Evolutionary conservation across 2,888 invertebrate genomes (phyloP), one percentile per base, ranked within the genome.

Genomic region (Philhelius pedissequus): DNA sequence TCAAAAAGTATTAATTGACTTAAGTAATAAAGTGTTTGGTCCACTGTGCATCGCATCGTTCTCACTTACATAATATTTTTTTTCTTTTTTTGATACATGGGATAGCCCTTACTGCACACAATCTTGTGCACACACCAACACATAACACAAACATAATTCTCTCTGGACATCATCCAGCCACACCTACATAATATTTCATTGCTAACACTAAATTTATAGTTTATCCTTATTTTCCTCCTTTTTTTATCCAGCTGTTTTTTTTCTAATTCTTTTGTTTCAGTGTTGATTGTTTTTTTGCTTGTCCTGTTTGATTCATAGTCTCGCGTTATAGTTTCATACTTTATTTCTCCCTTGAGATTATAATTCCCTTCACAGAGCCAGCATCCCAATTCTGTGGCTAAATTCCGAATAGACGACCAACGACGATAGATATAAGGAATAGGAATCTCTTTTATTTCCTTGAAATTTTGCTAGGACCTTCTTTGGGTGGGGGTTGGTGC

Each of bases 131-230:
- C 43, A 60, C 64, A 75, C 32, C 3, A 30, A 6, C 30, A 38
- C 38, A 69, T 70, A 6, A 43, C 6, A 25, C 18, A 60, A 8
- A 58, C 8, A 64, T 62, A 30, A 62, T 62, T 43, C 79, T 79
- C 79, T 79, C 83, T 70, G 70, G 79, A 79, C 83, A 83, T 83
- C 83, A 83, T 79, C 79, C 70, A 79, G 83, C 74, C 84, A 84
- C 84, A 84, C 84, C 84, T 84, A 84, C 84, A 76, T 80, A 84
- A 84, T 84, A 84, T 80, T 84, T 84, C 76, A 80, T 76, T 84
- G 69, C 75, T 20, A 60, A 69, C 80, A 84, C 80, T 84, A 80
- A 84, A 84, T 84, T 84, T 84, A 84, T 84, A 84, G 84, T 80
- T 84, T 60, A 84, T 84, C 79, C 79, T 74, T 83, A 52, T 68